Evolutionary conservation across 2,888 invertebrate genomes (phyloP).

Genomic region (Epinotia brunnichana): DNA sequence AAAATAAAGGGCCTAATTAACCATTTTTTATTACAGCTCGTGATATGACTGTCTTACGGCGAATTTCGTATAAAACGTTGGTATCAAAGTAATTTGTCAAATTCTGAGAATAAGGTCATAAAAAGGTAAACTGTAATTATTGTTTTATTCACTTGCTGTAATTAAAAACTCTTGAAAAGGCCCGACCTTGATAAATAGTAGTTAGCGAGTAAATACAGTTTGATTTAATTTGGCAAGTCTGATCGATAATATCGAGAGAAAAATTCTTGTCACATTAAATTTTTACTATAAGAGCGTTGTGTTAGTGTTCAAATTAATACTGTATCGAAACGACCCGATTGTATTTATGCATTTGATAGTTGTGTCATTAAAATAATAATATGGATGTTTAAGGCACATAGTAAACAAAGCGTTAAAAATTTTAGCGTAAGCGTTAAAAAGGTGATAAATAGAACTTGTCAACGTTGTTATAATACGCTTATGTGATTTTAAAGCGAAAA

Average conservation of each 20-base stretch:
- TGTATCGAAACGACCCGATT: conserved; percentile 12
- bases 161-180: too few relatives aligned
- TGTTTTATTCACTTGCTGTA: background rate
- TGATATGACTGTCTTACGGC: background rate
- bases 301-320: conserved; percentile 13
- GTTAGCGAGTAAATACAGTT: background rate
- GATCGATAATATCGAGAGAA: background rate
- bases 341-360: conserved; percentile 20
- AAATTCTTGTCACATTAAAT: background rate
- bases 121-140: background rate
- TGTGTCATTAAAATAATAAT: conserved; percentile 20
- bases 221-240: conserved; percentile 6
- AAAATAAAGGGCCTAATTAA: background rate
- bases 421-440: conserved; percentile 26
- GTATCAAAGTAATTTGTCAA: background rate
- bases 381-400: conserved; percentile 29
- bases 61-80: background rate
- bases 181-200: background rate
- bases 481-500: background rate
- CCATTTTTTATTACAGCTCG: background rate
- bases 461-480: conserved; percentile 11
- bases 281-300: background rate
- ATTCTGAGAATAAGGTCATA: background rate
- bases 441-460: conserved; percentile 9
- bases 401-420: conserved; percentile 20